phyloP scores from a whole-genome alignment of 1,140 invertebrate species.

The Nilaparvata lugens region DNA sequence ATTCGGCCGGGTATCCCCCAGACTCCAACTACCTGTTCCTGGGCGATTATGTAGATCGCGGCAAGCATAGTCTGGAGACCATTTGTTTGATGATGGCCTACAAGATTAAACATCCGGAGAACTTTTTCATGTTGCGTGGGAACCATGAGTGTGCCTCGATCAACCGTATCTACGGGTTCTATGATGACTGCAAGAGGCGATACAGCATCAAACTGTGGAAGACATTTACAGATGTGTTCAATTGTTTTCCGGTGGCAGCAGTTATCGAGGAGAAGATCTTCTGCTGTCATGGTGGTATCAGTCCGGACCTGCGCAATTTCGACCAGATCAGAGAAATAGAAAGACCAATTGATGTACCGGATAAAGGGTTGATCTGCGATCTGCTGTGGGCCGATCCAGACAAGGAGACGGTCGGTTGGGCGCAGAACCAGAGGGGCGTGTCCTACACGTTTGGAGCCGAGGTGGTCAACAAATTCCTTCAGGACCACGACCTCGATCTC shows the following conservation, averaged over 20 bases:
- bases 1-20: conserved; percentile 95
- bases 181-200: conserved; percentile 71
- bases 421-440: conserved; percentile 91
- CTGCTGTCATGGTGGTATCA: conserved; percentile 50
- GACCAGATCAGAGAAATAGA: conserved; percentile 55
- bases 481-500: no score
- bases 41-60: conserved; percentile 87
- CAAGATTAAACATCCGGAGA: conserved; percentile 93
- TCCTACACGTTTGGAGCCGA: conserved; percentile 92
- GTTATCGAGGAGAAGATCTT: conserved; percentile 50
- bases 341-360: conserved; percentile 58
- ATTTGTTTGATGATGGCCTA: conserved; percentile 82
- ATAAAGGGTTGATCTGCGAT: conserved; percentile 61
- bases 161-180: conserved; percentile 80
- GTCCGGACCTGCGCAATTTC: conserved; percentile 47
- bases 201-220: conserved; percentile 98
- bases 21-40: conserved; percentile 93
- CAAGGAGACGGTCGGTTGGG: conserved; percentile 60
- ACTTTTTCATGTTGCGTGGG: conserved; percentile 81
- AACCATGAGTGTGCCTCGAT: conserved; percentile 83
- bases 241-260: conserved; percentile 26
- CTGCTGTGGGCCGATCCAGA: conserved; percentile 78
- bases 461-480: no score
- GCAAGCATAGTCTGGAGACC: conserved; percentile 77
- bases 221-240: conserved; percentile 41